These are phyloP conservation scores for Pedetes capensis DNA, from an alignment of 2,113 vertebrate genomes.

Conservation along the genomic window DNA sequence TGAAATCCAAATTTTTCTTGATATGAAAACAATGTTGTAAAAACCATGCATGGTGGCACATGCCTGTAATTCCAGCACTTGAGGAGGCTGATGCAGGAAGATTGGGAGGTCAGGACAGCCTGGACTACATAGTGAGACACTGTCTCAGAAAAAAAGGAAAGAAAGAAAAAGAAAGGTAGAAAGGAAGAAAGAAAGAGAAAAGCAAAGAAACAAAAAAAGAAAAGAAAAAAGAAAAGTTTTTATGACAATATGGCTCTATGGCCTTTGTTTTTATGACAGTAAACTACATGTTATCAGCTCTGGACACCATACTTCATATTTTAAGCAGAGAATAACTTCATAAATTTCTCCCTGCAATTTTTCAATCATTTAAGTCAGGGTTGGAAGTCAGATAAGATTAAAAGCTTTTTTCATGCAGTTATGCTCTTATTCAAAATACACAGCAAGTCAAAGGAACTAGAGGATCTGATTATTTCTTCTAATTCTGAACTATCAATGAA, in stretches of 20 bases:
- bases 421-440: not conserved
- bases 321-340: not conserved
- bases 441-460: not conserved
- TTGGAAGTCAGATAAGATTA: not conserved
- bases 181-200: too few species aligned
- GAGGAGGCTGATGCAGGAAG: too few species aligned
- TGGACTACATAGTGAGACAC: too few species aligned
- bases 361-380: not conserved
- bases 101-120: too few species aligned
- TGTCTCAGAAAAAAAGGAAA: too few species aligned
- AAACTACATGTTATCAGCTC: not conserved
- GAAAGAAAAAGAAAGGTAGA: too few species aligned
- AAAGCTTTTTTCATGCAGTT: not conserved
- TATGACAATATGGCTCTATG: not conserved
- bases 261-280: not conserved
- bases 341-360: not conserved
- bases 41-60: too few species aligned
- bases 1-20: constrained; percentile 21
- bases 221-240: too few species aligned
- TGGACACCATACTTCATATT: not conserved
- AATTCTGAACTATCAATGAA: not conserved
- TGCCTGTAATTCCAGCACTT: too few species aligned
- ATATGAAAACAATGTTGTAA: not conserved
- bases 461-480: not conserved
- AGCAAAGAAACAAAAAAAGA: too few species aligned